A percentile compares a stretch with the other conserved stretches of the same genome.
Conservation (phyloP, 2,797 vertebrate genomes). For the Sebastes trivittatus region DNA sequence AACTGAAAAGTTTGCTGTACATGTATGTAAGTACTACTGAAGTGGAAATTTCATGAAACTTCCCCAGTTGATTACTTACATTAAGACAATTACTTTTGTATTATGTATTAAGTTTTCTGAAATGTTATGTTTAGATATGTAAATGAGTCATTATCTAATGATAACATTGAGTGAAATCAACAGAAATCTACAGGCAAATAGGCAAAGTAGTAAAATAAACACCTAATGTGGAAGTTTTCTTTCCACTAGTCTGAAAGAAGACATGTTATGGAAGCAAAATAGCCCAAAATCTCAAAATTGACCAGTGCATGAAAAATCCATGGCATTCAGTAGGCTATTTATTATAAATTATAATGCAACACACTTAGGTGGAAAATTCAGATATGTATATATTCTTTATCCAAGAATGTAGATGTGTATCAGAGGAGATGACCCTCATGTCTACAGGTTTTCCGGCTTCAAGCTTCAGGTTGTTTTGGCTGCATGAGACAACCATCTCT, state of each 20-base stretch:
- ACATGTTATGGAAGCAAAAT: no score
- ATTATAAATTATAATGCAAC: neutral
- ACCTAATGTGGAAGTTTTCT: no score
- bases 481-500: conserved; percentile 51
- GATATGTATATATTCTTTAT: neutral
- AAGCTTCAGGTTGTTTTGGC: conserved; percentile 49
- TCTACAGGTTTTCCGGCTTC: neutral
- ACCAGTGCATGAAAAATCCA: neutral
- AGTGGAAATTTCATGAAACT: neutral
- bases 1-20: neutral
- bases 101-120: neutral
- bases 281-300: no score
- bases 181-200: no score
- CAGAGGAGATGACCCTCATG: neutral
- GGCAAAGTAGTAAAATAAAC: no score
- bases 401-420: neutral
- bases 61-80: no score
- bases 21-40: neutral
- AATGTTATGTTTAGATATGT: neutral
- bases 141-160: neutral
- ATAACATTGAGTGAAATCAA: neutral
- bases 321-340: no score
- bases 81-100: neutral
- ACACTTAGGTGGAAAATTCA: neutral
- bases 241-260: no score